Evolutionary conservation across 2,797 vertebrate genomes (phyloP).

Genomic region (Heterohyrax brucei): DNA sequence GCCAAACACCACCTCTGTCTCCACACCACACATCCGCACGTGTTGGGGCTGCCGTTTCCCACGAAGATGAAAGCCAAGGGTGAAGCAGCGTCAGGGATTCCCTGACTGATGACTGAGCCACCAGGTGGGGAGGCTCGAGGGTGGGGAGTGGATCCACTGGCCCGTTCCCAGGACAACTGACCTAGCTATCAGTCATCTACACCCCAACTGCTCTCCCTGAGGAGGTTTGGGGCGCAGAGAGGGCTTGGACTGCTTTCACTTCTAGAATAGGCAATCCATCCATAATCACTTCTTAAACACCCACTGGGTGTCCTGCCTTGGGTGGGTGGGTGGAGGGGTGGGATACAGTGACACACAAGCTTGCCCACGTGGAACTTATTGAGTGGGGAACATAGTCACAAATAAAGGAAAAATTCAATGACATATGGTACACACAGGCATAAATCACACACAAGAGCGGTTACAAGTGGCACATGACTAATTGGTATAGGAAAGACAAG

Average conservation of each 20-base stretch:
- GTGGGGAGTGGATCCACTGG: background rate
- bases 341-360: slow-evolving; percentile 8
- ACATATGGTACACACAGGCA: background rate
- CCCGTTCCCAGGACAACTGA: background rate
- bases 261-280: background rate
- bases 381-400: background rate
- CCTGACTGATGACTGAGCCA: slow-evolving; percentile 43
- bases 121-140: background rate
- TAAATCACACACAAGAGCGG: slow-evolving; percentile 29
- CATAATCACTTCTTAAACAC: background rate
- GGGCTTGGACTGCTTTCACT: background rate
- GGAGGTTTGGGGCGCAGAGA: background rate
- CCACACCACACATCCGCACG: slow-evolving; percentile 74
- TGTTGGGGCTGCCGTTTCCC: slow-evolving; percentile 62
- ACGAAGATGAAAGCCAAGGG: slow-evolving; percentile 64
- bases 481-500: slow-evolving; percentile 71
- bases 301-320: fast-evolving
- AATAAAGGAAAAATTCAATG: slow-evolving; percentile 66
- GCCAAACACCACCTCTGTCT: slow-evolving; percentile 54
- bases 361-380: background rate
- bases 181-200: background rate
- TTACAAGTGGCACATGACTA: slow-evolving; percentile 80
- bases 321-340: background rate
- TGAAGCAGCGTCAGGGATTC: slow-evolving; percentile 22
- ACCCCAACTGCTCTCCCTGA: background rate